A percentile compares a stretch with the other conserved stretches of the same genome.
Conservation (phyloP, 2,888 invertebrate species). For the Schrankia costaestrigalis region DNA sequence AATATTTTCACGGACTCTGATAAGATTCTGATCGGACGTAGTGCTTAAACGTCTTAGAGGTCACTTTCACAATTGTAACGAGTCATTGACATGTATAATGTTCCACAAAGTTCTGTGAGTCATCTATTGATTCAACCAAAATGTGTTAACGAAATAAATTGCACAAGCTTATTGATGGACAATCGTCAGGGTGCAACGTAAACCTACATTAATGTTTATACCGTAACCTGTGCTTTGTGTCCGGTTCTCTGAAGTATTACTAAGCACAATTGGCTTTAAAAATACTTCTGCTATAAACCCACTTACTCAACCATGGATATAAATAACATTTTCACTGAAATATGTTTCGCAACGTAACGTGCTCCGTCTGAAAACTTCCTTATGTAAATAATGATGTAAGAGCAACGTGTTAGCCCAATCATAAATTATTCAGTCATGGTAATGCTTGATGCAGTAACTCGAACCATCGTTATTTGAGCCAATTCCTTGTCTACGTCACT, state of each 20-base stretch:
- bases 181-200: constrained; percentile 21
- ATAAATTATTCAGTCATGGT: constrained; percentile 31
- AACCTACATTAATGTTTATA: constrained; percentile 24
- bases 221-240: constrained; percentile 22
- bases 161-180: constrained; percentile 26
- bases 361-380: constrained; percentile 53
- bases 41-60: no score
- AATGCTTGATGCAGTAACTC: constrained; percentile 32
- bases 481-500: no score
- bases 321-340: constrained; percentile 54
- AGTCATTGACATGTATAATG: constrained; percentile 5
- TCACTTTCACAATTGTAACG: constrained; percentile 9
- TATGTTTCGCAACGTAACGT: constrained; percentile 54
- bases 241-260: no score
- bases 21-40: no score
- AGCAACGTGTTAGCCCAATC: constrained; percentile 22
- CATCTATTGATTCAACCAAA: constrained; percentile 25
- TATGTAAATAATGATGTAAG: constrained; percentile 69
- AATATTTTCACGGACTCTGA: neutral
- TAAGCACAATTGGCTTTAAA: constrained; percentile 43
- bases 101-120: constrained; percentile 25
- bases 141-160: constrained; percentile 23
- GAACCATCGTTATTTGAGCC: no score
- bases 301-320: constrained; percentile 55
- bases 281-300: constrained; percentile 61